Base-by-base conservation (phyloP, 2,113 vertebrate species). In the Turnix velox region DNA sequence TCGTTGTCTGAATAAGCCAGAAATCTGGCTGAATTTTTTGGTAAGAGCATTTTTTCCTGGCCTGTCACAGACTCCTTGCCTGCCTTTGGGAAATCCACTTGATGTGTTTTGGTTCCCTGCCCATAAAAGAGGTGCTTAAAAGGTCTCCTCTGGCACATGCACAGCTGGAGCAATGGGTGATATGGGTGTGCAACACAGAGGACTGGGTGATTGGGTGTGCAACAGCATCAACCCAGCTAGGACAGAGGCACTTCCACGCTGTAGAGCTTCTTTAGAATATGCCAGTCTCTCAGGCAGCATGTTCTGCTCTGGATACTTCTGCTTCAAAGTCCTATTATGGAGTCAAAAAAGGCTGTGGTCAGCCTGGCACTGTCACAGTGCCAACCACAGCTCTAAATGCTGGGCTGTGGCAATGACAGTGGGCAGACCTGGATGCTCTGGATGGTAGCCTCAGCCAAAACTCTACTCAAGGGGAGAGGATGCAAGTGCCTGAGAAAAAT, bases 171-270 rank as follows among this genome's bases (percentile, higher is more conserved):
- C 35, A 10, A 28, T 4, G 48, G 23, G 49, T 14, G 57, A 12
- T 6, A 0, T 14, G 28, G 20, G 5, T 19, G 6, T 9, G n/a
- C n/a, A n/a, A n/a, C n/a, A 8, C 1, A 0, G 33, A 51, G 57
- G 31, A 48, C 30, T 3, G 49, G 40, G 43, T 63, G 28, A 48
- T 55, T 17, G 75, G 30, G 9, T 19, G 30, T 51, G 65, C 8
- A 17, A 54, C 7, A 42, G 39, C 14, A 27, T 57, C 79, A 79
- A 51, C 69, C 33, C 18, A 15, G 55, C 57, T 6, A 5, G 54
- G 16, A 30, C 46, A 69, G 76, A 25, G 49, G 42, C 30, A 19
- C 13, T 75, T 55, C 27, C 55, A 35, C 49, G 54, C 39, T 0
- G 0, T 8, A 46, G 46, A 17, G 43, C 66, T 85, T 87, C 46